Conservation (phyloP, 2,113 vertebrate species). For the Apodemus sylvaticus region DNA sequence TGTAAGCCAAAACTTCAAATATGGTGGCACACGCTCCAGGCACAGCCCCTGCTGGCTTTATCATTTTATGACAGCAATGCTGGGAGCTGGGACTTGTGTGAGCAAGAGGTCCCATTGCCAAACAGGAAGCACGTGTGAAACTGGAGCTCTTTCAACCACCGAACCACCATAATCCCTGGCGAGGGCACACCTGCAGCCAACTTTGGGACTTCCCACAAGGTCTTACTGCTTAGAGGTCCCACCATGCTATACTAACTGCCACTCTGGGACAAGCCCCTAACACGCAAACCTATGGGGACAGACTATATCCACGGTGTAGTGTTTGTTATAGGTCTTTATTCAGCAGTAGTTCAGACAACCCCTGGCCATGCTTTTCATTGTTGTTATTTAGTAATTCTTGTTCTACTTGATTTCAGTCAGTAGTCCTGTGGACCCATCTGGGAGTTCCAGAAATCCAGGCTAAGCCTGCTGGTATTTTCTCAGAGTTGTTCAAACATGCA, state of each 20-base stretch:
- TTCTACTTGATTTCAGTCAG: neutral
- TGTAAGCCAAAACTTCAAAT: neutral
- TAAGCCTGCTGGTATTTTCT: neutral
- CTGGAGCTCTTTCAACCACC: neutral
- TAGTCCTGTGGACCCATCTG: neutral
- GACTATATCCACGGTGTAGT: neutral
- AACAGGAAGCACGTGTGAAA: neutral
- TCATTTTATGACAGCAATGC: neutral
- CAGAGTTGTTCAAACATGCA: neutral
- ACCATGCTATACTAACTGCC: neutral
- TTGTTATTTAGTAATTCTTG: neutral
- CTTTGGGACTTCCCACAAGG: neutral
- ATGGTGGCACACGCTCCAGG: neutral
- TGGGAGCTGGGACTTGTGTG: neutral
- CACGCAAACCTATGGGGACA: neutral
- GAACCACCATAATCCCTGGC: neutral
- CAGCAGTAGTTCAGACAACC: neutral
- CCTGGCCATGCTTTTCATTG: neutral
- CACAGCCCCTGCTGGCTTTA: neutral
- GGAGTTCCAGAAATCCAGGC: neutral
- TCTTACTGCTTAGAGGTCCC: neutral
- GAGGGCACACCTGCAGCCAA: neutral
- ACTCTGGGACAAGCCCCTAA: neutral
- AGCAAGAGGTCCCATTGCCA: neutral
- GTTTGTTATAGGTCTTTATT: neutral